Conservation (phyloP, 2,888 invertebrate genomes). For the Eupelmus urozonus region DNA sequence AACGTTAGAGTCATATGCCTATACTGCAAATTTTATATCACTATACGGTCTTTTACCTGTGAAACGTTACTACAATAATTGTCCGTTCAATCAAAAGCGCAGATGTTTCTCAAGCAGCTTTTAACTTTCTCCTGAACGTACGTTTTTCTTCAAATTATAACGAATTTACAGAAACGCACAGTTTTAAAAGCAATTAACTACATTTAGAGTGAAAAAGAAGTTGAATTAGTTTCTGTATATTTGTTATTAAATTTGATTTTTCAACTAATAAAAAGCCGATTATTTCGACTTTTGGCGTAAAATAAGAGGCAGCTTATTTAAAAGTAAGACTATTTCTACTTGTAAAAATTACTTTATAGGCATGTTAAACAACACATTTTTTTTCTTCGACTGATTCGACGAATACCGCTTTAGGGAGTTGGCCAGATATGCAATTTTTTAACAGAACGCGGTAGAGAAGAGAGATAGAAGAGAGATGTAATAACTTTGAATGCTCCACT, state of each 20-base stretch:
- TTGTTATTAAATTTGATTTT: neutral
- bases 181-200: neutral
- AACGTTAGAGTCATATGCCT: constrained; percentile 12
- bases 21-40: constrained; percentile 10
- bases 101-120: neutral
- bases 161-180: neutral
- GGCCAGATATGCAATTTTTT: constrained; percentile 71
- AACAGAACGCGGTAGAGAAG: constrained; percentile 51
- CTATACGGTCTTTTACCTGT: constrained; percentile 17
- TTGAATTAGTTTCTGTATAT: neutral
- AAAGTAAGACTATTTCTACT: constrained; percentile 3
- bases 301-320: neutral
- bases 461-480: constrained; percentile 63
- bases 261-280: constrained; percentile 17
- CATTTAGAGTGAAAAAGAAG: neutral
- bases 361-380: neutral
- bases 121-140: constrained; percentile 18
- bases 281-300: constrained; percentile 12
- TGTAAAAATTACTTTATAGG: too few relatives aligned
- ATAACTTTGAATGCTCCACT: constrained; percentile 70
- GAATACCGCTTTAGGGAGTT: constrained; percentile 77
- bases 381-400: constrained; percentile 57
- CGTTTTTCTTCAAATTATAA: neutral
- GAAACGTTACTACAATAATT: constrained; percentile 2
- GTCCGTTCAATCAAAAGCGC: constrained; percentile 19